phyloP scores from a whole-genome alignment of 2,797 vertebrate species.

The Crenichthys baileyi region DNA sequence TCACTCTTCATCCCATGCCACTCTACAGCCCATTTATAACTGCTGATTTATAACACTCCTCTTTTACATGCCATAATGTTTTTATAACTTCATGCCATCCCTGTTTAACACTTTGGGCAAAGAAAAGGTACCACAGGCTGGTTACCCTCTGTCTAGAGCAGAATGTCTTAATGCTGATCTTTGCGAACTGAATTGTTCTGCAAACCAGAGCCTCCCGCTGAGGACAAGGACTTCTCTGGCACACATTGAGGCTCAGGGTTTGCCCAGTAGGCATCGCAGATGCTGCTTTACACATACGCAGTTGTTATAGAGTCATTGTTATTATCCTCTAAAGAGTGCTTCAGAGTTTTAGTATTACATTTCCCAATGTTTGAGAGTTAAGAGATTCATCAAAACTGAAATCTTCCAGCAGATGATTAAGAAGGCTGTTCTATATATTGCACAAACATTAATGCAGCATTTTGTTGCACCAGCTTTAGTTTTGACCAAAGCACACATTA shows the following conservation, averaged over 20 bases:
- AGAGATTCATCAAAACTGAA: not conserved
- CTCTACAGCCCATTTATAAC: slow-evolving; percentile 38
- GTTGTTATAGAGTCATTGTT: not conserved
- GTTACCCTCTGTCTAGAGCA: slow-evolving; percentile 19
- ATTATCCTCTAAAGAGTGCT: slow-evolving; percentile 8
- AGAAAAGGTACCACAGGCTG: slow-evolving; percentile 35
- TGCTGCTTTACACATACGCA: slow-evolving; percentile 8
- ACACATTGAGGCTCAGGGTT: slow-evolving; percentile 10
- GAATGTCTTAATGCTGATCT: slow-evolving; percentile 50
- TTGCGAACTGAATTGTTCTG: slow-evolving; percentile 37
- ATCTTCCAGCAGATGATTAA: not conserved
- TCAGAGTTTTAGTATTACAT: not conserved
- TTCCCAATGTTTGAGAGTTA: not conserved
- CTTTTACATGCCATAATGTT: slow-evolving; percentile 18
- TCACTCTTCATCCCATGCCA: slow-evolving; percentile 32
- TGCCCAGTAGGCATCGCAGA: slow-evolving; percentile 18
- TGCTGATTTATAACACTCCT: slow-evolving; percentile 46
- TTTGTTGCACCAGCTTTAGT: not conserved
- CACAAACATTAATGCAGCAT: not conserved
- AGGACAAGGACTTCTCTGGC: slow-evolving; percentile 29
- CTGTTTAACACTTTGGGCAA: slow-evolving; percentile 32
- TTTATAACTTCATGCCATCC: slow-evolving; percentile 18
- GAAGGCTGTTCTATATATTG: not conserved
- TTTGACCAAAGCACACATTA: not conserved
- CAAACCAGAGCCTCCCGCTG: slow-evolving; percentile 41